phyloP scores from a whole-genome alignment of 2,113 vertebrate species.

The Clinocottus analis region DNA sequence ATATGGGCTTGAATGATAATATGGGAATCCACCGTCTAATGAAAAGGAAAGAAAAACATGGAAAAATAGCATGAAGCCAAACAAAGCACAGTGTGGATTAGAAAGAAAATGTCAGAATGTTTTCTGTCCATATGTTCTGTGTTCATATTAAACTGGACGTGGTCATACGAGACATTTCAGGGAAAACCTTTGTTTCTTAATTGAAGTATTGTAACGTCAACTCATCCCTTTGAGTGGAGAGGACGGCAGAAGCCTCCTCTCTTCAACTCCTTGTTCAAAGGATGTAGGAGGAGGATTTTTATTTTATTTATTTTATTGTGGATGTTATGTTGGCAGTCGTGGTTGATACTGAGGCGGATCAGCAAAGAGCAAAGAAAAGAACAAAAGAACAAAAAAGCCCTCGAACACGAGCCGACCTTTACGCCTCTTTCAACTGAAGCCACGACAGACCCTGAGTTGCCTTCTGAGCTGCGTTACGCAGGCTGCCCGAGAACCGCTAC shows the following conservation, averaged over 20 bases:
- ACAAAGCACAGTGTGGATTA: background rate
- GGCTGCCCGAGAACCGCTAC: too few species aligned
- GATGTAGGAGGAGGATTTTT: background rate
- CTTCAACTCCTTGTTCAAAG: too few species aligned
- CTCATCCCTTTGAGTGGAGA: background rate
- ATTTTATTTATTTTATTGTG: too few species aligned
- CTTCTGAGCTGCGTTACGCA: too few species aligned
- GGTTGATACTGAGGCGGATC: too few species aligned
- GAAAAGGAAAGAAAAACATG: background rate
- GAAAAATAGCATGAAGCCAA: background rate
- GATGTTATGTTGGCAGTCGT: background rate
- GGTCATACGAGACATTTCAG: background rate
- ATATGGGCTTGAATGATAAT: background rate
- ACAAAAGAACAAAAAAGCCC: background rate
- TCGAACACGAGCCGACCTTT: background rate
- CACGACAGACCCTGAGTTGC: background rate
- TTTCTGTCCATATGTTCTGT: background rate
- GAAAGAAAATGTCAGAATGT: background rate
- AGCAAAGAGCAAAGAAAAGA: background rate
- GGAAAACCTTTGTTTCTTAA: background rate
- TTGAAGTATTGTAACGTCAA: too few species aligned
- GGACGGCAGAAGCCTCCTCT: too few species aligned
- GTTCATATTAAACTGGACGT: background rate
- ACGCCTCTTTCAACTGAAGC: too few species aligned
- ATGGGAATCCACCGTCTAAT: background rate